Evolutionary conservation across 2,113 vertebrate genomes (phyloP).

Genomic region (Rynchops niger): DNA sequence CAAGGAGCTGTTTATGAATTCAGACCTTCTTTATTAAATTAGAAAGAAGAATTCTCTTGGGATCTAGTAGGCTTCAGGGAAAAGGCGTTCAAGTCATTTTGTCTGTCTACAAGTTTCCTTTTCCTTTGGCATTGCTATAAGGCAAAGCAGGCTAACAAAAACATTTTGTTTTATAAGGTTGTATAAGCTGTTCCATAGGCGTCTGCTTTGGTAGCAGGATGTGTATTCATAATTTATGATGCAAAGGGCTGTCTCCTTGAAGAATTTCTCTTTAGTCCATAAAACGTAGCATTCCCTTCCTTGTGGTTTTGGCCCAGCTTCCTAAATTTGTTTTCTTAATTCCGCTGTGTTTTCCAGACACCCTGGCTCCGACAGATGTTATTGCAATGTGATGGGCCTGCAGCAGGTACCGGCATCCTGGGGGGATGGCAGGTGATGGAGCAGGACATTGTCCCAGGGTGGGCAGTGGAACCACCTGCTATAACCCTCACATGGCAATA

Average conservation of each 20-base stretch:
- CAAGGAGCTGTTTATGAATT: conserved; percentile 40
- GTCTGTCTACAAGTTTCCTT: background rate
- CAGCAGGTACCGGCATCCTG: background rate
- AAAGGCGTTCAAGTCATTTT: conserved; percentile 34
- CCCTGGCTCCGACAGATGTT: background rate
- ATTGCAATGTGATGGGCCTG: background rate
- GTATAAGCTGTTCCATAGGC: background rate
- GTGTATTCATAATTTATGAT: background rate
- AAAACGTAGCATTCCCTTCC: background rate
- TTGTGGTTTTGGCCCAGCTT: background rate
- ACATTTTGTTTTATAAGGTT: background rate
- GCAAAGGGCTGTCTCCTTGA: conserved; percentile 6
- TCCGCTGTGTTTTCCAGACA: background rate
- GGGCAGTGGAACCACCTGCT: background rate
- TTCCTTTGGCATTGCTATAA: background rate
- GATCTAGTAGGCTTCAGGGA: conserved; percentile 39
- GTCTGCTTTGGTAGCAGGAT: background rate
- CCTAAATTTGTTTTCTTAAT: conserved; percentile 1
- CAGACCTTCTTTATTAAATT: conserved; percentile 51
- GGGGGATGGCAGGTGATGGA: background rate
- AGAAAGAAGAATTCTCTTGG: conserved; percentile 16
- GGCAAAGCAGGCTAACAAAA: background rate
- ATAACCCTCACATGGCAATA: background rate
- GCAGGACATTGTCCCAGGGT: background rate
- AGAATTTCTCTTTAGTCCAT: background rate